These are phyloP conservation scores for Hyppa rectilinea DNA, from an alignment of 2,888 invertebrate species.

Conservation along the genomic window DNA sequence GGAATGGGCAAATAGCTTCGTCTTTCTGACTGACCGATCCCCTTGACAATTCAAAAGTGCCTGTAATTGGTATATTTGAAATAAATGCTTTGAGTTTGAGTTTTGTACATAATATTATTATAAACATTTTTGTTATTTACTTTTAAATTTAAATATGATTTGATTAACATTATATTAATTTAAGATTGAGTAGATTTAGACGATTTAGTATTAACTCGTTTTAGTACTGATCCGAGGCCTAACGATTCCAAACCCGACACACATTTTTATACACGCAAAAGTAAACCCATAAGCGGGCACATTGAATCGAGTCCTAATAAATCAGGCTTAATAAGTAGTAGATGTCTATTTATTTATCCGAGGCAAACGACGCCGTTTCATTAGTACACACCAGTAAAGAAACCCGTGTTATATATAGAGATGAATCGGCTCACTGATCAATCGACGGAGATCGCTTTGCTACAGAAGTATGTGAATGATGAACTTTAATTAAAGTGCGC, in stretches of 20 bases:
- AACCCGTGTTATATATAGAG: constrained; percentile 27
- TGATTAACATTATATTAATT: no score
- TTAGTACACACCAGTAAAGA: constrained; percentile 29
- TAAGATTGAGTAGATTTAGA: not conserved
- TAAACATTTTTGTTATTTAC: no score
- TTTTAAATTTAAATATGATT: no score
- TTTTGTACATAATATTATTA: no score
- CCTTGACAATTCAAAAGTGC: no score
- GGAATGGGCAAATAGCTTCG: no score
- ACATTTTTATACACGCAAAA: not conserved
- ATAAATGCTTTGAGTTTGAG: no score
- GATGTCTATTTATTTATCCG: constrained; percentile 28
- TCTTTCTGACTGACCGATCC: no score
- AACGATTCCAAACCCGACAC: no score
- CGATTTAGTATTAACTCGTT: no score
- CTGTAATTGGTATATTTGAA: no score
- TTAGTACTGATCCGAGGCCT: no score
- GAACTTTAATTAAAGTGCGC: constrained; percentile 63
- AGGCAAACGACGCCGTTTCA: constrained; percentile 24
- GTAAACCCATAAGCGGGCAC: not conserved
- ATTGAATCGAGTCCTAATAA: constrained; percentile 5
- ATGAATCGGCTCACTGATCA: constrained; percentile 54
- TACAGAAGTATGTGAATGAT: constrained; percentile 51
- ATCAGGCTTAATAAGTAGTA: constrained; percentile 11
- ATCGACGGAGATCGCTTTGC: constrained; percentile 50